Conservation (phyloP, 2,113 vertebrate genomes). For the Falcunculus frontatus region DNA sequence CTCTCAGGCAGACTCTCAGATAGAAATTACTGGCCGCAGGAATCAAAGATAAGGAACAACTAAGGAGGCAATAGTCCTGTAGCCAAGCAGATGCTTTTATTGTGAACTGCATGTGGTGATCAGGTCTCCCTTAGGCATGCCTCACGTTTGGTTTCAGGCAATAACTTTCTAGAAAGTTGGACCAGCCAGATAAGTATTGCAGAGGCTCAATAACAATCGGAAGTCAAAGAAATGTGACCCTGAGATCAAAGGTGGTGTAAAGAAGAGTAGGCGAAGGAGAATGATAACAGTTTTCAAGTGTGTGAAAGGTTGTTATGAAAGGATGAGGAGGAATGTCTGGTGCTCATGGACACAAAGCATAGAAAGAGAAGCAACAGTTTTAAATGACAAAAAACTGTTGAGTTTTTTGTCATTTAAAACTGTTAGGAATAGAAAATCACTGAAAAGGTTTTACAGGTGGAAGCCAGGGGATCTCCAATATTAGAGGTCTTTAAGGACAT, state of each 20-base stretch:
- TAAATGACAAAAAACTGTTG: not conserved
- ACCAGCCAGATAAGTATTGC: not conserved
- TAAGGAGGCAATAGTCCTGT: not conserved
- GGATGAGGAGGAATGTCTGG: not conserved
- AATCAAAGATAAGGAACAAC: not conserved
- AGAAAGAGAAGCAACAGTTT: not conserved
- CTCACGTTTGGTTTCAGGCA: not conserved
- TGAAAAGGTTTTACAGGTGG: not conserved
- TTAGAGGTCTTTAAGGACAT: not conserved
- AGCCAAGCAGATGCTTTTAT: not conserved
- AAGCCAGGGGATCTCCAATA: not conserved
- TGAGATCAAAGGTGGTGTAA: not conserved
- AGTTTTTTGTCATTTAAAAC: too few relatives aligned
- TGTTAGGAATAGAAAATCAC: not conserved
- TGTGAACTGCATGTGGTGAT: not conserved
- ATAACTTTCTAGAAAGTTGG: not conserved
- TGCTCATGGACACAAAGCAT: not conserved
- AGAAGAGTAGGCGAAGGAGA: not conserved
- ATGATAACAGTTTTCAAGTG: not conserved
- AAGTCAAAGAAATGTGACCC: not conserved
- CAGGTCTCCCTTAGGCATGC: not conserved
- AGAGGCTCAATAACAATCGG: not conserved
- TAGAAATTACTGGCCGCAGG: not conserved
- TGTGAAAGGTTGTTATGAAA: not conserved
- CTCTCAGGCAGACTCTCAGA: not conserved